Evolutionary conservation across 2,888 invertebrate species (phyloP), one percentile per base, ranked within the genome.

Genomic region (Lasiommata megera): DNA sequence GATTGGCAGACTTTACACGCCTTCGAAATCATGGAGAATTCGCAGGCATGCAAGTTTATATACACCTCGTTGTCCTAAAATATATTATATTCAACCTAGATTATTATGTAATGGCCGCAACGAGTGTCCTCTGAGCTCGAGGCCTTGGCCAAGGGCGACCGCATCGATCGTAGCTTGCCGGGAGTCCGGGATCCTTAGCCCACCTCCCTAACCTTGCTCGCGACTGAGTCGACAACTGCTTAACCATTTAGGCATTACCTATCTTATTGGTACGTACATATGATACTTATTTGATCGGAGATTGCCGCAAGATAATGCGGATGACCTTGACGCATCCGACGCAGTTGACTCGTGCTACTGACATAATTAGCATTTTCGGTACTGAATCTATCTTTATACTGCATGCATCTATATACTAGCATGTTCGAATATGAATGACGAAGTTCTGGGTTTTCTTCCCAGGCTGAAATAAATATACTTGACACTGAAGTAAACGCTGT

Each of bases 101-200:
- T 44, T 54, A 73, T 88, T 88, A 84, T 73, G 72, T 84, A 88
- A 89, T 55, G 40, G 31, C 74, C 81, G 81, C 82, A 82, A 78
- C 74, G 76, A 71, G 71, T 71, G 80, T 80, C 82, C 81, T 79
- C 78, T 72, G 69, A 61, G 68, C 68, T 70, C 70, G 80, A 77
- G 77, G 76, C 80, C 73, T 78, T 76, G 87, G 83, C 88, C 89
- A 88, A 88, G 89, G 88, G 83, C 88, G 82, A 71, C 76, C 73
- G 72, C 75, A 88, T 86, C 78, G 88, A 76, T 74, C 71, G 69
- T 58, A 60, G 48, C 44, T 47, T 7, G 51, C 38, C 40, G 40
- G 41, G 31, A 41, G 12, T 50, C 41, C 31, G 56, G 54, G 66
- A 53, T 67, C 67, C 67, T 63, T 68, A 66, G 64, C 68, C 68